Base-by-base conservation (phyloP, 2,888 invertebrate species). In the Mythimna impura region DNA sequence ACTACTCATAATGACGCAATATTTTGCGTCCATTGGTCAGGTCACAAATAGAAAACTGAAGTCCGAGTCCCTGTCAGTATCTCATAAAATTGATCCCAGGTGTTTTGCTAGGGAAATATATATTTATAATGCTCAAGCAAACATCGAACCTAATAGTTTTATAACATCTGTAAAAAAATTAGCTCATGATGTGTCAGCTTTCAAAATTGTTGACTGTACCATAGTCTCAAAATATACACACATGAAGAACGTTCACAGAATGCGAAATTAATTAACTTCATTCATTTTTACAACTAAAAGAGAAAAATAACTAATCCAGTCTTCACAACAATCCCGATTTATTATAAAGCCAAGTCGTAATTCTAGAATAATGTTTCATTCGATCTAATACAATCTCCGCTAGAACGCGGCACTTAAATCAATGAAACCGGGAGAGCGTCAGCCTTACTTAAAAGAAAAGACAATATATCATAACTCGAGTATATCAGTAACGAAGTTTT, bases 401-500 rank as follows among this genome's bases (percentile, higher is more conserved):
- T 47, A 75, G 60, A 73, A 73, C 34, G 8, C n/a, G 50, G 68
- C 66, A 76, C 72, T 77, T 76, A 78, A 73, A 76, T 84, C 76
- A 75, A 80, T 77, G 71, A 82, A 73, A 65, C 47, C n/a, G 68
- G 60, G 36, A 40, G 58, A 73, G 74, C 71, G 71, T 76, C 78
- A 71, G 40, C n/a, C 43, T 47, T 77, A 66, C 78, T 72, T 75
- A 76, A 71, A 83, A 71, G 40, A 22, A 71, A 78, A 75, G 76
- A 78, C 74, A 71, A 77, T 73, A 80, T 71, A 78, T 76, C 76
- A 84, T 78, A 83, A 66, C 68, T 73, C 54, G n/a, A 62, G 72
- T 57, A 73, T 66, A 75, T 79, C 36, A 55, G 61, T 82, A 83
- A 85, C 76, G 76, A 82, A 82, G 68, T 80, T 77, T 68, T 67